Base-by-base conservation (phyloP, 2,888 invertebrate genomes). In the Aphrophora alni region DNA sequence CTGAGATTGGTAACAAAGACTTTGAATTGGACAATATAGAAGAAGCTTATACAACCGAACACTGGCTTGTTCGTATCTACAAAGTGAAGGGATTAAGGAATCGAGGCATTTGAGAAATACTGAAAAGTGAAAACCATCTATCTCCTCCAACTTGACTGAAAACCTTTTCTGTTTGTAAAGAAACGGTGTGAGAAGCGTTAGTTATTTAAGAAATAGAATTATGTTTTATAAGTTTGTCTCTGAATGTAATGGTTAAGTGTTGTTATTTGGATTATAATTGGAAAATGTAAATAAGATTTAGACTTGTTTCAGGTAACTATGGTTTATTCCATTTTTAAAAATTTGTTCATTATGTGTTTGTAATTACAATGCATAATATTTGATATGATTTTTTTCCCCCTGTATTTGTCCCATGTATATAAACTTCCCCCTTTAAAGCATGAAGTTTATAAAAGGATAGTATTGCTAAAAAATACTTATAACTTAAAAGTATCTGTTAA, bases 1-100 rank as follows among this genome's bases (percentile, higher is more conserved):
- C 97, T n/a, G 99, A 99, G 90, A 99, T 99, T 86, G 98, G 99
- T 84, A 97, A 98, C 90, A 99, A 99, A 90, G 97, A 99, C 89
- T 98, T 99, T 89, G 97, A 98, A 88, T 89, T 99, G 83, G 97
- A 98, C 87, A 97, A 97, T n/a, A 89, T 99, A n/a, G 99, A 99
- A 89, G 99, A 99, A 90, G 99, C 99, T 0, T 99, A 98, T 89
- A 99, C 99, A 24, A 98, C 98, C 0, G 99, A 99, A 88, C 98
- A 99, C 89, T 99, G 99, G 99, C 92, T 99, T 74, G 99, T 99
- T 80, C 93, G 99, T 86, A 98, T 99, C 87, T 99, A 98, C 90
- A 97, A 97, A 91, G 98, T 99, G 44, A 98, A 98, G 90, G 95
- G 97, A 89, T 90, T 98, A 85, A 94, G 95, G 82, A 98, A 98